A percentile compares a stretch with the other conserved stretches of the same genome.
Evolutionary conservation across 1,140 invertebrate species (phyloP).

Genomic region (Drosophila ogumai): DNA sequence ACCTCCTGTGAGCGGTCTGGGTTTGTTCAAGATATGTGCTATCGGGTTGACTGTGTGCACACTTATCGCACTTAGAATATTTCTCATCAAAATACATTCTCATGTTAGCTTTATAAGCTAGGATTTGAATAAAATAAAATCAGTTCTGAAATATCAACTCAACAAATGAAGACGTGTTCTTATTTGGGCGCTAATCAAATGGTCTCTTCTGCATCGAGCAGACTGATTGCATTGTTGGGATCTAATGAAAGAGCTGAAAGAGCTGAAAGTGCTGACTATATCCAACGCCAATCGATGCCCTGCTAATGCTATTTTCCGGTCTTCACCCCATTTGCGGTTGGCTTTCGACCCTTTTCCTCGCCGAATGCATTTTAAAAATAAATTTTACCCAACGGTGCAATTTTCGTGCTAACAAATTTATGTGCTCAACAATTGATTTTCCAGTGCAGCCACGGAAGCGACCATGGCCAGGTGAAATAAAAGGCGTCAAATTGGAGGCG

Average conservation of each 20-base stretch:
- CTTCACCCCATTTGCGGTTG: constrained; percentile 44
- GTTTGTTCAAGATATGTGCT: too few species aligned
- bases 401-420: constrained; percentile 78
- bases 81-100: too few species aligned
- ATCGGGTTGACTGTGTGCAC: too few species aligned
- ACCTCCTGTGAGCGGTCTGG: too few species aligned
- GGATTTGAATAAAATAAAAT: too few species aligned
- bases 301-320: constrained; percentile 49
- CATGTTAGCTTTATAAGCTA: too few species aligned
- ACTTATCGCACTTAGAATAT: too few species aligned
- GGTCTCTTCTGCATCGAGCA: neutral
- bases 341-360: constrained; percentile 8
- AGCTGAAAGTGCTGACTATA: constrained; percentile 18
- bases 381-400: constrained; percentile 80
- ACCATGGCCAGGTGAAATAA: constrained; percentile 66
- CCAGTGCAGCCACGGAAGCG: constrained; percentile 61
- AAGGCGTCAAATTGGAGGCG: constrained; percentile 43
- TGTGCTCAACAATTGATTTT: constrained; percentile 81
- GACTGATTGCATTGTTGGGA: constrained; percentile 2
- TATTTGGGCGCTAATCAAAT: too few species aligned
- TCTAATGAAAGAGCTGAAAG: constrained; percentile 38
- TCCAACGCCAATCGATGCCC: constrained; percentile 39
- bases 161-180: too few species aligned
- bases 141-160: too few species aligned
- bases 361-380: constrained; percentile 73